Base-by-base conservation (phyloP, 2,888 invertebrate species). In the Lissocephala sabroskyi region DNA sequence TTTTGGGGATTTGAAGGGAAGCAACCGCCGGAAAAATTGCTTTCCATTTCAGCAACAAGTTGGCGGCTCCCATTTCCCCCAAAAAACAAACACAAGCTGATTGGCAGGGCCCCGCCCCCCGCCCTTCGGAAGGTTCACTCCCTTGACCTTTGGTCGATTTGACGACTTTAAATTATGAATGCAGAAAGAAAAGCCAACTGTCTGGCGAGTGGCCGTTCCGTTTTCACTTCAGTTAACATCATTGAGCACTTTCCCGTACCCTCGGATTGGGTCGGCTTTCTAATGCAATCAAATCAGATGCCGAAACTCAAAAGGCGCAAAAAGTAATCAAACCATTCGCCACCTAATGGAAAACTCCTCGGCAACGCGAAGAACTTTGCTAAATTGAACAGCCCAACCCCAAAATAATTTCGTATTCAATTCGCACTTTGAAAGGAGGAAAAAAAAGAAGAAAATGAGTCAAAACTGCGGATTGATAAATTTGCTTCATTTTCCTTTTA, bases 371-470 rank as follows among this genome's bases (percentile, higher is more conserved):
- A 19, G 35, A 66, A 63, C 52, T 59, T 59, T 59, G 54, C 49
- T 54, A 71, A 71, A 77, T 70, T 74, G 75, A 59, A 56, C 48
- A 49, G 57, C n/a, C 55, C 56, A 64, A 70, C 57, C 57, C 65
- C 58, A 55, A 55, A 54, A 58, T 51, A 62, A 62, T 62, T 62
- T 62, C 30, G 53, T 48, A 53, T 51, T 52, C 56, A 64, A 59
- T 61, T 60, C 55, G 45, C 60, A 57, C 52, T 55, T 42, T 45
- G 49, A 29, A 28, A 33, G 44, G 33, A 30, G 30, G 9, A 26
- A 26, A 4, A 4, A 26, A 26, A 26, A 26, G 4, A 26, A 26
- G 5, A 26, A 4, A 6, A 26, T 26, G 26, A 4, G 9, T 6
- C 26, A 26, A 26, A 26, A 26, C 9, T 26, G 5, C 9, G 4